phyloP scores from a whole-genome alignment of 1,140 invertebrate genomes.

The Acyrthosiphon pisum region DNA sequence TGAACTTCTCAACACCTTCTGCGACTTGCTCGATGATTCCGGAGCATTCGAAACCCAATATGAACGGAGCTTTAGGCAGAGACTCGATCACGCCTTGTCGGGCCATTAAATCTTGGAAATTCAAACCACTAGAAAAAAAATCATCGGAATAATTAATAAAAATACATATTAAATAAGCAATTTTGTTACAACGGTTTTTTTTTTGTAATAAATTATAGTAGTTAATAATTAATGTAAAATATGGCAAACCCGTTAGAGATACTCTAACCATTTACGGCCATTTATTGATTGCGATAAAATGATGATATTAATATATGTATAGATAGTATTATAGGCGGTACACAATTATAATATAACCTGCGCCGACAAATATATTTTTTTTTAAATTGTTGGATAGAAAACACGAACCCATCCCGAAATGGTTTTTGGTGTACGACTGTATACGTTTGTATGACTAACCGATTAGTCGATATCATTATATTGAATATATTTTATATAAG shows the following conservation, averaged over 20 bases:
- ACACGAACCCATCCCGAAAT: neutral
- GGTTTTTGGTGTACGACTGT: neutral
- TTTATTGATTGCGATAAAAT: no score
- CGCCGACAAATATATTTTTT: no score
- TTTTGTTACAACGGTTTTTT: neutral
- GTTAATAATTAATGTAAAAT: neutral
- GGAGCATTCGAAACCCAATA: constrained; percentile 86
- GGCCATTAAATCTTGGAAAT: constrained; percentile 86
- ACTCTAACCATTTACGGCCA: no score
- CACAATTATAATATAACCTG: no score
- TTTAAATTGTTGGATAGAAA: neutral
- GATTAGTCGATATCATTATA: neutral
- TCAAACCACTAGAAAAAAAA: constrained; percentile 70
- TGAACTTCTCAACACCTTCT: constrained; percentile 80
- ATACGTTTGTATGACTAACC: neutral
- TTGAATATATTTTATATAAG: no score
- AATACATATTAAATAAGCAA: constrained; percentile 9
- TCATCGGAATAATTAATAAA: neutral
- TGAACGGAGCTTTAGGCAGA: constrained; percentile 83
- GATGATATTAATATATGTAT: no score
- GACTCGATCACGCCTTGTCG: constrained; percentile 84
- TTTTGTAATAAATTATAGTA: neutral
- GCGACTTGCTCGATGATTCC: constrained; percentile 84
- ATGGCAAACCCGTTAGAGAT: neutral
- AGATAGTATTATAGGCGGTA: no score